phyloP scores from a whole-genome alignment of 2,113 vertebrate species.

The Triplophysa tibetana region DNA sequence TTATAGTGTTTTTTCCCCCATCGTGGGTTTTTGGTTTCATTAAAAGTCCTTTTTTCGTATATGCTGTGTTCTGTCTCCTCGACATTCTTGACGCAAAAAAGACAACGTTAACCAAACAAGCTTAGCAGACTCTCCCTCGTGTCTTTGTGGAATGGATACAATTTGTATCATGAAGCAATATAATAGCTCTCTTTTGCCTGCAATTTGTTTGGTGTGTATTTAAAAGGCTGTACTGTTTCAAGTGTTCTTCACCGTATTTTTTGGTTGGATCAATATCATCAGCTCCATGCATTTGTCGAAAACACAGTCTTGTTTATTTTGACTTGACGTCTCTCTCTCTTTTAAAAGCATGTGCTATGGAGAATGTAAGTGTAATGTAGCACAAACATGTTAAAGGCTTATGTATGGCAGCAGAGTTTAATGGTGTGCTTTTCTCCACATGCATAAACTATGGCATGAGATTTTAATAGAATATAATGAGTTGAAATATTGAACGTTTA shows the following conservation, averaged over 20 bases:
- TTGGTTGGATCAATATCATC: conserved; percentile 28
- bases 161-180: conserved; percentile 19
- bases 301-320: conserved; percentile 1
- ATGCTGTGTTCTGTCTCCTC: no score
- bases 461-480: no score
- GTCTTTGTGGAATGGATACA: conserved; percentile 25
- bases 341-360: background rate
- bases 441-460: background rate
- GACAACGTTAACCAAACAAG: conserved; percentile 11
- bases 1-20: no score
- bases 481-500: no score
- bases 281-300: conserved; percentile 20
- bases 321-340: background rate
- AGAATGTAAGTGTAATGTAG: conserved; percentile 11
- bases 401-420: background rate
- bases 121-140: background rate
- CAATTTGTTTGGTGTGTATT: conserved; percentile 30
- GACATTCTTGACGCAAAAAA: background rate
- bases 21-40: no score
- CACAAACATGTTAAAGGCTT: background rate
- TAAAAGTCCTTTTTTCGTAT: no score
- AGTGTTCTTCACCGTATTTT: conserved; percentile 13
- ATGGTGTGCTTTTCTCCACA: background rate
- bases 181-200: conserved; percentile 32
- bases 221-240: background rate